These are phyloP conservation scores for Pseudomyrmex concolor DNA, from an alignment of 1,140 invertebrate species.

Conservation along the genomic window DNA sequence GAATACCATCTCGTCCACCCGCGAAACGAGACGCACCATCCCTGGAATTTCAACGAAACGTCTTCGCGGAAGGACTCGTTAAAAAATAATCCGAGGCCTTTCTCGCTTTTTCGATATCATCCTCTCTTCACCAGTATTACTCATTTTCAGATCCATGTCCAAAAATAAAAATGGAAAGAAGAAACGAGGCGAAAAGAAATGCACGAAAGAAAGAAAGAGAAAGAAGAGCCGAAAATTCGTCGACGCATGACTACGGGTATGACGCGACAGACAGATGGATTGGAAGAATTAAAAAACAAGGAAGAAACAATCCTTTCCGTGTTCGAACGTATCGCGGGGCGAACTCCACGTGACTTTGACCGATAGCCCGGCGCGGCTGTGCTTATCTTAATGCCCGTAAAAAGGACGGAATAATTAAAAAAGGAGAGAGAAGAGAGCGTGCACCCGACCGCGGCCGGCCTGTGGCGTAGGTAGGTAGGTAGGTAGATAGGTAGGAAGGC, in stretches of 20 bases:
- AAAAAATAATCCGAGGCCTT: conserved; percentile 38
- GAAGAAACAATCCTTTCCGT: conserved; percentile 60
- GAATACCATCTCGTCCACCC: conserved; percentile 21
- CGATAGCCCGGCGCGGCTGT: conserved; percentile 68
- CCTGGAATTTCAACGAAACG: conserved; percentile 32
- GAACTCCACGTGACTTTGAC: conserved; percentile 77
- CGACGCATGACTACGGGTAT: conserved; percentile 49
- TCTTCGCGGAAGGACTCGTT: conserved; percentile 40
- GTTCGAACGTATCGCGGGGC: conserved; percentile 64
- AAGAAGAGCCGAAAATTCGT: conserved; percentile 31
- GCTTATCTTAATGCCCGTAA: conserved; percentile 77
- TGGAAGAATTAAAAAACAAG: conserved; percentile 43
- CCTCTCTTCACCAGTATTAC: background rate
- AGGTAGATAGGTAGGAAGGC: background rate
- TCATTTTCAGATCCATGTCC: background rate
- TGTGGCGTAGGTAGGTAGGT: conserved; percentile 5
- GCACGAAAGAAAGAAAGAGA: background rate
- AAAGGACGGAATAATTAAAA: conserved; percentile 71
- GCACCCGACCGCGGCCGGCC: background rate
- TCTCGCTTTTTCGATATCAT: conserved; percentile 5
- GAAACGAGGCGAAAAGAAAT: background rate
- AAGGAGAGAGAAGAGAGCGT: conserved; percentile 13
- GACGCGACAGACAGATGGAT: conserved; percentile 58
- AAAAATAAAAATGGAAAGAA: background rate
- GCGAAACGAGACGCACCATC: background rate